Evolutionary conservation across 2,113 vertebrate species (phyloP), one percentile per base, ranked within the genome.

Genomic region (Mellivora capensis): DNA sequence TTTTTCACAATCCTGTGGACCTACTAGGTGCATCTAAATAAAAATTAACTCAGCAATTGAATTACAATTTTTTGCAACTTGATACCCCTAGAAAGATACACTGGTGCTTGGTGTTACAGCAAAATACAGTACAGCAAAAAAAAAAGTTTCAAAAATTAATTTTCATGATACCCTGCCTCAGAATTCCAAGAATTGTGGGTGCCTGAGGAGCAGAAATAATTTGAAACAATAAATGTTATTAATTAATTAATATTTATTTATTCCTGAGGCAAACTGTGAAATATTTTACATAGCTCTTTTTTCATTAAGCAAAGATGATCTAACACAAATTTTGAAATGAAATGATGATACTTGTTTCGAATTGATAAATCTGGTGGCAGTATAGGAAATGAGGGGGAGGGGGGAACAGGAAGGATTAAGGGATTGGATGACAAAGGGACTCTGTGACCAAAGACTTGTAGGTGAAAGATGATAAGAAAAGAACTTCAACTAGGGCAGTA

Each of bases 71-170:
- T 57, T 95, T 42, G 27, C 3, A 34, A 17, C 21, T 64, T 23
- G 9, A 42, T 59, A 74, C 7, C 87, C 59, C 17, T 42, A 72
- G 34, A 2, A 49, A 72, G 87, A 86, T n/a, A 49, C 25, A 59
- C 57, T 54, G 3, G 17, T 44, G 1, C 7, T 92, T 7, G 6
- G 0, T 62, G 4, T 37, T 34, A 23, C 8, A 85, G 23, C 0
- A 87, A 95, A 82, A 67, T 84, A 7, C 37, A 79, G 93, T 89
- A 81, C 1, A 90, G 18, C 8, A n/a, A 95, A 5, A 77, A 57
- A 42, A 39, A 10, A 4, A 77, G 17, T 80, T 95, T 74, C 23
- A 80, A 96, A 94, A 90, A 83, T 81, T 64, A 64, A 47, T 52
- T 95, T 80, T 71, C 5, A 77, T 27, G 34, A 52, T 7, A 31